These are phyloP conservation scores for Shinisaurus crocodilurus DNA, from an alignment of 2,113 vertebrate species.

Conservation along the genomic window DNA sequence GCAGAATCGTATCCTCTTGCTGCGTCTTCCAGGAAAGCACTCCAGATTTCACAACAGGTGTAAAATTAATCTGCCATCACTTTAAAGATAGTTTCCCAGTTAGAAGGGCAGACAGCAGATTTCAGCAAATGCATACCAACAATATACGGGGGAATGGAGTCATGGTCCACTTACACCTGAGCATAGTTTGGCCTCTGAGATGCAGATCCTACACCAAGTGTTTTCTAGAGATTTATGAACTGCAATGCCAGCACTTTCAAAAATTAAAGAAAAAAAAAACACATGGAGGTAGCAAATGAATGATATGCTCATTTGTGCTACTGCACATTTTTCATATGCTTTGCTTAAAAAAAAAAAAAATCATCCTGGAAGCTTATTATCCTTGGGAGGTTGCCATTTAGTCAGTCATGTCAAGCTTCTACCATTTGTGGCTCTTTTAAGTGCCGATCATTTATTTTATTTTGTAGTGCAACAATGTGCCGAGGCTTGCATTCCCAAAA, in stretches of 20 bases:
- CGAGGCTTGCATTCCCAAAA: slow-evolving; percentile 43
- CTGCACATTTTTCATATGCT: slow-evolving; percentile 46
- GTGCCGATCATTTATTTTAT: slow-evolving; percentile 47
- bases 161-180: slow-evolving; percentile 35
- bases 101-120: slow-evolving; percentile 17
- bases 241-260: slow-evolving; percentile 48
- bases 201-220: slow-evolving; percentile 14
- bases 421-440: slow-evolving; percentile 49
- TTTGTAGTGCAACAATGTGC: slow-evolving; percentile 22
- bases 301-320: slow-evolving; percentile 49
- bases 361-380: slow-evolving; percentile 48
- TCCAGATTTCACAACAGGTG: slow-evolving; percentile 44
- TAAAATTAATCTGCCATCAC: slow-evolving; percentile 63
- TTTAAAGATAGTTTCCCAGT: slow-evolving; percentile 29
- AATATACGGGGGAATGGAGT: neutral
- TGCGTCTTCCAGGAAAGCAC: slow-evolving; percentile 39
- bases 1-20: slow-evolving; percentile 31
- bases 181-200: slow-evolving; percentile 14
- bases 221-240: slow-evolving; percentile 58
- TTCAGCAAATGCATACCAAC: slow-evolving; percentile 25
- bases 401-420: slow-evolving; percentile 38
- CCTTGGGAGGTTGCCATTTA: slow-evolving; percentile 55
- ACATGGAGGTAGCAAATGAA: slow-evolving; percentile 23
- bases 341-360: slow-evolving; percentile 53
- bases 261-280: slow-evolving; percentile 48